These are phyloP conservation scores for Galaxea fascicularis DNA, from an alignment of 92 coral and sea anemone species.

Conservation along the genomic window DNA sequence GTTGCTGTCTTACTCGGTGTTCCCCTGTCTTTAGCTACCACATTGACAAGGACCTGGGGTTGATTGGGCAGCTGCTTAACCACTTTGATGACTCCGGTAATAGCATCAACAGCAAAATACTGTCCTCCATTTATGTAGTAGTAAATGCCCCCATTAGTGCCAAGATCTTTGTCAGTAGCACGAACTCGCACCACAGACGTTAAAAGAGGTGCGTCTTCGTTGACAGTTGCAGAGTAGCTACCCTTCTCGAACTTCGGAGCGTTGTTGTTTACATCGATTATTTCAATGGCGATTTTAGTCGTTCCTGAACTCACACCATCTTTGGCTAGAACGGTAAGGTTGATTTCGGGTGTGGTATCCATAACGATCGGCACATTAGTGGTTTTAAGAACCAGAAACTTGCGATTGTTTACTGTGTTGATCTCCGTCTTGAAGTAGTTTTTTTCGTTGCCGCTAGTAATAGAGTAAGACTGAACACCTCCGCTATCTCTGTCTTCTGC, in stretches of 20 bases:
- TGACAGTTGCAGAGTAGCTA: constrained; percentile 53
- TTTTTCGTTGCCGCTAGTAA: constrained; percentile 80
- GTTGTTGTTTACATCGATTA: constrained; percentile 74
- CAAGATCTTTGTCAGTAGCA: constrained; percentile 78
- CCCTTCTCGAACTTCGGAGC: constrained; percentile 55
- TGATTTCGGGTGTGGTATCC: constrained; percentile 62
- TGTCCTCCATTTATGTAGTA: constrained; percentile 51
- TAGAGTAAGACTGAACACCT: constrained; percentile 58
- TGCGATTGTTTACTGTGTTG: constrained; percentile 42
- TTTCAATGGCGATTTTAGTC: constrained; percentile 54
- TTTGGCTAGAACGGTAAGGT: constrained; percentile 70
- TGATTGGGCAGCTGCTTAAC: constrained; percentile 62
- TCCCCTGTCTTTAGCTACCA: constrained; percentile 80
- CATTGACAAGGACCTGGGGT: constrained; percentile 27
- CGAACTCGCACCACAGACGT: constrained; percentile 68
- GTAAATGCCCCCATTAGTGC: constrained; percentile 80
- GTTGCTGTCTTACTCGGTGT: constrained; percentile 30
- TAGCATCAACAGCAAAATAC: constrained; percentile 79
- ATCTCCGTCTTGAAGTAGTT: constrained; percentile 66
- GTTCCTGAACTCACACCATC: constrained; percentile 65
- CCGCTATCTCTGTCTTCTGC: constrained; percentile 80
- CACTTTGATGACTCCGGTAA: constrained; percentile 76
- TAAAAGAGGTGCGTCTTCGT: constrained; percentile 65
- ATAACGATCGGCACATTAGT: constrained; percentile 59
- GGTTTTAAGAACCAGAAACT: constrained; percentile 70